phyloP scores from a whole-genome alignment of 2,113 vertebrate genomes.

The Pipa parva region DNA sequence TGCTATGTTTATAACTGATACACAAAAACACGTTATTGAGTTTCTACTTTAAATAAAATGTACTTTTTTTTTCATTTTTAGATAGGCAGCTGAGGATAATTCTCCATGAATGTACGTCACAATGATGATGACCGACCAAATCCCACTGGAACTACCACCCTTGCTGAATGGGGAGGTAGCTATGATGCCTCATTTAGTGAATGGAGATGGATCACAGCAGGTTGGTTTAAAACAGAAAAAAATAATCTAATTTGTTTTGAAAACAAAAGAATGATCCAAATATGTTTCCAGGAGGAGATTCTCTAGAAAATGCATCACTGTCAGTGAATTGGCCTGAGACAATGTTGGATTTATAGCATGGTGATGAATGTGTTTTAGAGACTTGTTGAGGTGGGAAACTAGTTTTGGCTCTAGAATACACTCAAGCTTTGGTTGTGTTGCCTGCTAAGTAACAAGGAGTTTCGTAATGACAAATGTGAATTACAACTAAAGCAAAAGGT shows the following conservation, averaged over 20 bases:
- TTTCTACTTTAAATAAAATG: too few species aligned
- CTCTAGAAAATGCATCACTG: neutral
- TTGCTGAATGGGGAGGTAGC: constrained; percentile 91
- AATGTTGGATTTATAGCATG: neutral
- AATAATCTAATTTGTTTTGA: rapidly evolving
- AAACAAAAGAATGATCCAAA: neutral
- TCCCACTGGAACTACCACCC: constrained; percentile 94
- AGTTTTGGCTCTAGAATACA: neutral
- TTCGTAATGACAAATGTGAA: neutral
- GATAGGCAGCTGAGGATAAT: constrained; percentile 81
- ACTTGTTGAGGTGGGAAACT: neutral
- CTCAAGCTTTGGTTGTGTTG: neutral
- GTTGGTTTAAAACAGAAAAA: constrained; percentile 62
- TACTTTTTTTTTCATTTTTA: constrained; percentile 51
- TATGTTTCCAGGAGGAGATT: neutral
- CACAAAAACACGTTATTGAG: too few species aligned
- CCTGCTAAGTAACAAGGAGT: neutral
- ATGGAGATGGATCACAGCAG: constrained; percentile 92
- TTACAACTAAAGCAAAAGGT: neutral
- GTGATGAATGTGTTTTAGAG: neutral
- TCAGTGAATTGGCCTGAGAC: neutral
- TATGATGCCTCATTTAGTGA: constrained; percentile 93
- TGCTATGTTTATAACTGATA: too few species aligned
- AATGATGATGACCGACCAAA: constrained; percentile 99
- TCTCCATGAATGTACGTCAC: constrained; percentile 99